Evolutionary conservation across 2,113 vertebrate genomes (phyloP).

Genomic region (Antechinus stuartii): DNA sequence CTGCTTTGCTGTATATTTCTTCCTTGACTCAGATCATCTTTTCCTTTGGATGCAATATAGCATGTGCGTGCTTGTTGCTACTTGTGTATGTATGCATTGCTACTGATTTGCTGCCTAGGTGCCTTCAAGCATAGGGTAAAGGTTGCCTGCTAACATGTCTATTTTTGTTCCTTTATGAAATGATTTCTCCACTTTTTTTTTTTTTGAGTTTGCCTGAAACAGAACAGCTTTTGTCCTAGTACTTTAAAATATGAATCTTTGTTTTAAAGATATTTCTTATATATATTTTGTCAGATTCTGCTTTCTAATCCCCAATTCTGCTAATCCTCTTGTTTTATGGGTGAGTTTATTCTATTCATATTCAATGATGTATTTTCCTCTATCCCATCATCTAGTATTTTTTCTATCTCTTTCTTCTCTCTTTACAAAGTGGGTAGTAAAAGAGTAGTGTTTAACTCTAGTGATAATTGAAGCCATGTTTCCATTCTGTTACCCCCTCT

Average conservation of each 20-base stretch:
- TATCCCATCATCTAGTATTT: not conserved
- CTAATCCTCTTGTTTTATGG: not conserved
- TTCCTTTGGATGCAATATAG: not conserved
- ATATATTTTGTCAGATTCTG: not conserved
- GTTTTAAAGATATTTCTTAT: not conserved
- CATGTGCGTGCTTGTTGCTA: not conserved
- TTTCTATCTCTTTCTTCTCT: not conserved
- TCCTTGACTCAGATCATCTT: not conserved
- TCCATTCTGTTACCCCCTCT: not conserved
- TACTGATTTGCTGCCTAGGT: not conserved
- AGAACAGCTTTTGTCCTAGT: not conserved
- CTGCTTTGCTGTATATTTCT: not conserved
- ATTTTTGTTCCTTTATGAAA: not conserved
- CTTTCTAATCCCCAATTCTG: not conserved
- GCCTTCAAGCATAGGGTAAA: not conserved
- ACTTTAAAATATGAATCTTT: not conserved
- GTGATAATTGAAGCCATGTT: not conserved
- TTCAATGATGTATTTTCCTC: not conserved
- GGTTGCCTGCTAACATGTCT: not conserved
- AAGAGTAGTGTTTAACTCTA: not conserved
- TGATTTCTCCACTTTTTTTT: not conserved
- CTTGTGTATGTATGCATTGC: no score
- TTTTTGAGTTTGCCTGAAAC: not conserved
- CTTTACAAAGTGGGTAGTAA: not conserved
- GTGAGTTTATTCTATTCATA: not conserved